Conservation (phyloP, 2,888 invertebrate species). For the Eulithis prunata region DNA sequence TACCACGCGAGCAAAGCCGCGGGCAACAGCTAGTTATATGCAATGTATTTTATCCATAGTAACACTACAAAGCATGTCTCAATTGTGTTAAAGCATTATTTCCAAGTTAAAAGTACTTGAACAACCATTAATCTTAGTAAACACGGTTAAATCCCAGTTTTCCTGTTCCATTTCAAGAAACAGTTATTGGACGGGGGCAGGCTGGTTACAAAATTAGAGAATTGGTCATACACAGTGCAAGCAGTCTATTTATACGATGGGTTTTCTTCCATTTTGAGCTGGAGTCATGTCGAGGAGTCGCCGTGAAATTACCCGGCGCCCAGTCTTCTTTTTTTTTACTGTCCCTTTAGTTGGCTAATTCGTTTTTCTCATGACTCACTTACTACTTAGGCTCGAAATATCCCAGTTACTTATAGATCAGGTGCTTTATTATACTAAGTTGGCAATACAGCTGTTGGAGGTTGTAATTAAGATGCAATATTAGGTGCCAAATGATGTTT, state of each 20-base stretch:
- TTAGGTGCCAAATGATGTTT: constrained; percentile 29
- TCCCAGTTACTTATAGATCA: constrained; percentile 44
- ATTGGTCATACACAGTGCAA: constrained; percentile 72
- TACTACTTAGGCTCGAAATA: constrained; percentile 63
- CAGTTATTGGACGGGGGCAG: constrained; percentile 34
- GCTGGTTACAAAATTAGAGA: constrained; percentile 71
- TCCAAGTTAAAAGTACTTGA: constrained; percentile 5
- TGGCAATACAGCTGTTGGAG: constrained; percentile 32
- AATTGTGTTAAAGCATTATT: neutral
- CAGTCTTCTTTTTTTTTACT: constrained; percentile 65
- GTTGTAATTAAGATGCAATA: constrained; percentile 28
- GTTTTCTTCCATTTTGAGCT: constrained; percentile 74
- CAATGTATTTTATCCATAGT: neutral
- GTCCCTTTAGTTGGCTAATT: constrained; percentile 61
- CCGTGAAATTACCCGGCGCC: constrained; percentile 80
- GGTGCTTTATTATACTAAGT: constrained; percentile 46
- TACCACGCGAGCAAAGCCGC: no score
- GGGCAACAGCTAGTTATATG: neutral
- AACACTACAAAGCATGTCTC: constrained; percentile 1
- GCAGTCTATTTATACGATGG: constrained; percentile 69
- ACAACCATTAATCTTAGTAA: constrained; percentile 9
- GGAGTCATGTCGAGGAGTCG: constrained; percentile 57
- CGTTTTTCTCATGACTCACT: constrained; percentile 76
- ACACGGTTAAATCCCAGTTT: constrained; percentile 28
- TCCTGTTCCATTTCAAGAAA: constrained; percentile 37